A percentile compares a stretch with the other conserved stretches of the same genome.
phyloP scores from a whole-genome alignment of 2,113 vertebrate species.

The Xiphophorus maculatus region DNA sequence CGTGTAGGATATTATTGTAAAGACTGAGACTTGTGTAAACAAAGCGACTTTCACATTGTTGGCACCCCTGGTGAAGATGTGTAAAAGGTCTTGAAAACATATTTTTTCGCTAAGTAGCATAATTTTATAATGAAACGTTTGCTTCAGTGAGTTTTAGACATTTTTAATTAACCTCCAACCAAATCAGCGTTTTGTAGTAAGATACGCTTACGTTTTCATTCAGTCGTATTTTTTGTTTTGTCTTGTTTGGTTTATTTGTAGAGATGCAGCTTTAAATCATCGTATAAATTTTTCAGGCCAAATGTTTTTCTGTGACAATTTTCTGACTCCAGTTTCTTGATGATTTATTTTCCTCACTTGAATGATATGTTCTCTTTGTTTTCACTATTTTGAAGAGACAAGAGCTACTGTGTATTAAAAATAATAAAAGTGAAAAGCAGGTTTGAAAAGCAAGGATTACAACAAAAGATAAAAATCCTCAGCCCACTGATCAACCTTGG shows the following conservation, averaged over 20 bases:
- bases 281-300: not conserved
- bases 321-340: not conserved
- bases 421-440: not conserved
- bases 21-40: not conserved
- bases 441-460: not conserved
- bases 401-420: not conserved
- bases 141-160: not conserved
- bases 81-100: too few species aligned
- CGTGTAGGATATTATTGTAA: not conserved
- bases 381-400: not conserved
- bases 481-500: not conserved
- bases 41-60: not conserved
- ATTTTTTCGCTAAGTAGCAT: not conserved
- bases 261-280: not conserved
- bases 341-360: not conserved
- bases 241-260: too few species aligned
- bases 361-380: not conserved
- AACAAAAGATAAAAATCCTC: not conserved
- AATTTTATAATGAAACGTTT: not conserved
- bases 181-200: not conserved
- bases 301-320: not conserved
- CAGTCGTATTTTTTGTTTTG: not conserved
- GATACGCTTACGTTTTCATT: not conserved
- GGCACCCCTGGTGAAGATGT: too few species aligned
- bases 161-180: not conserved